A percentile compares a stretch with the other conserved stretches of the same genome.
phyloP scores from a whole-genome alignment of 2,797 vertebrate genomes.

The Enteromius fasciolatus region DNA sequence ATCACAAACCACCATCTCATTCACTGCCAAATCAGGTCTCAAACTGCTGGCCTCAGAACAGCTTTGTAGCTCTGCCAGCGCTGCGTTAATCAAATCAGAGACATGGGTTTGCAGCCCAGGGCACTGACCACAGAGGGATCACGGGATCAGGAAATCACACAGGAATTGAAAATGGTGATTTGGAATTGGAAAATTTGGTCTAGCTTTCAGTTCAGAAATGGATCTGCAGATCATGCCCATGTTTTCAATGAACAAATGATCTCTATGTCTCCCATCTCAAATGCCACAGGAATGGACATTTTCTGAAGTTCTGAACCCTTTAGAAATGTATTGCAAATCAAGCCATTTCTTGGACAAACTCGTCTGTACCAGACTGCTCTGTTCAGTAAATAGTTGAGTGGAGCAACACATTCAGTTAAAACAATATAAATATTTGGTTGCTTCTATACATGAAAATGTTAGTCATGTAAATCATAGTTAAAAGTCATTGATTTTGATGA shows the following conservation, averaged over 20 bases:
- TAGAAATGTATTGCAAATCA: neutral
- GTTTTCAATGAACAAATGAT: neutral
- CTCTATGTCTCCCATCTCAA: neutral
- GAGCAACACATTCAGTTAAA: neutral
- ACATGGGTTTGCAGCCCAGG: slow-evolving; percentile 12
- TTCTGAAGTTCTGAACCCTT: neutral
- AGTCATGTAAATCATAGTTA: neutral
- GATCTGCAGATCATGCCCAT: neutral
- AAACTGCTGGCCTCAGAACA: slow-evolving; percentile 24
- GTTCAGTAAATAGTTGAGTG: neutral
- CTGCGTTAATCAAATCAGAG: slow-evolving; percentile 20
- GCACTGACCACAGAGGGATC: neutral
- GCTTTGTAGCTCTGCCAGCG: slow-evolving; percentile 20
- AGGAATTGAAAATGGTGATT: neutral
- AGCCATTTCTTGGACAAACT: neutral
- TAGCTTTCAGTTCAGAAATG: neutral
- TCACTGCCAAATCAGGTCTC: slow-evolving; percentile 33
- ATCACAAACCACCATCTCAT: slow-evolving; percentile 44
- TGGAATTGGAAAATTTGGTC: neutral
- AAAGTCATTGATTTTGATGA: neutral
- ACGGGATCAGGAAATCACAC: neutral
- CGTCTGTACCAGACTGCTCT: neutral
- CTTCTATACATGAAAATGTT: too few relatives aligned
- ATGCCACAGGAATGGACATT: neutral
- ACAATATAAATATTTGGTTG: neutral